Evolutionary conservation across 2,797 vertebrate species (phyloP).

Genomic region (Tauraco hartlaubi): DNA sequence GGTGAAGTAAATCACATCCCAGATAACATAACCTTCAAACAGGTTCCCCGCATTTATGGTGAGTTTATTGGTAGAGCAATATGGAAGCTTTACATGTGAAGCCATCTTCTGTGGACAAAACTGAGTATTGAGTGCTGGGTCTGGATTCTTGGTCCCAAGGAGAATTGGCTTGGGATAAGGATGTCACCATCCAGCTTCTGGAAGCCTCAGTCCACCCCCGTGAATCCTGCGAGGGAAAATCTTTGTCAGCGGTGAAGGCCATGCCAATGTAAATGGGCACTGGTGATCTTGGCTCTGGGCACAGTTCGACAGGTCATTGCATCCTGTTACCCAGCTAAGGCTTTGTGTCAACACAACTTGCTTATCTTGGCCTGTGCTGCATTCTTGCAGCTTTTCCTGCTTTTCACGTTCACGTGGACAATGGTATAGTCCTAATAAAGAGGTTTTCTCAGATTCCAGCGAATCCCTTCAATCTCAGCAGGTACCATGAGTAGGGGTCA

Average conservation of each 20-base stretch:
- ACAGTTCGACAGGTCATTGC: not conserved
- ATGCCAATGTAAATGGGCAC: not conserved
- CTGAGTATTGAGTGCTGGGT: not conserved
- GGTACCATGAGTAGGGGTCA: not conserved
- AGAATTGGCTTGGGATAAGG: not conserved
- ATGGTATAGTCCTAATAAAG: not conserved
- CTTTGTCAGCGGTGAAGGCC: not conserved
- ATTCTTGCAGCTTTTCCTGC: not conserved
- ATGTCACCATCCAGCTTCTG: not conserved
- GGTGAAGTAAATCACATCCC: not conserved
- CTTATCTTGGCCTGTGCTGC: not conserved
- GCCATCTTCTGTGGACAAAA: not conserved
- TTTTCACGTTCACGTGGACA: not conserved
- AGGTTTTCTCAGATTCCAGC: not conserved
- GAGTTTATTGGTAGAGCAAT: not conserved
- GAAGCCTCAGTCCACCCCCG: not conserved
- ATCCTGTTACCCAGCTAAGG: not conserved
- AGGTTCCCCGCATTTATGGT: accelerated
- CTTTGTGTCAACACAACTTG: not conserved
- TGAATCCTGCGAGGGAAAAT: not conserved
- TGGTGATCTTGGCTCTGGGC: not conserved
- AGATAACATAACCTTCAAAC: not conserved
- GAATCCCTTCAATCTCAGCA: not conserved
- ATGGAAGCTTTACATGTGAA: not conserved
- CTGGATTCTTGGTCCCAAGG: not conserved